Evolutionary conservation across 2,797 vertebrate genomes (phyloP), one percentile per base, ranked within the genome.

Genomic region (Avahi laniger): DNA sequence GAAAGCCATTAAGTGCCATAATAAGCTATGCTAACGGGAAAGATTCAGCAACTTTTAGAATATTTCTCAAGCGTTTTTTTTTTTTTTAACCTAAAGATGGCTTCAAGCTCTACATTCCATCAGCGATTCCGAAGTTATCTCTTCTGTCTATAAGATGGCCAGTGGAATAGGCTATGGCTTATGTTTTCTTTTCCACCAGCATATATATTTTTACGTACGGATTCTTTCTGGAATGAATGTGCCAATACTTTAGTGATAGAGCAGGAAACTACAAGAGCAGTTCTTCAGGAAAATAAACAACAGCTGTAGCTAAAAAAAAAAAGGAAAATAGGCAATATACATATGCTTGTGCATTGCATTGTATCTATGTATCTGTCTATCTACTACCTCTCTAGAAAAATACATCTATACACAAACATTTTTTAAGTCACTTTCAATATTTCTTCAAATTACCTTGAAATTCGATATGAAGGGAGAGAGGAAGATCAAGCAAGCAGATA

Each of bases 21-120:
- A 93, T 91, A 93, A 86, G 48, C 63, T 91, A 89, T 43, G 26
- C 87, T 48, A 81, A 67, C 24, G 80, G 91, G 63, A 95, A 92
- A 89, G 73, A 93, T 83, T 69, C 50, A 86, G 67, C 24, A 91
- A 91, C 41, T 96, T 97, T 87, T 90, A 89, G 70, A 95, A 91
- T 91, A 93, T 97, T 95, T 88, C 52, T 69, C 5, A 88, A 89
- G 84, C 12, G 78, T 61, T 52, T 80, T 4, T 41, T 52, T 80
- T 4, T 41, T 65, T 82, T 41, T 28, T 69, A 26, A 22, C 41
- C n/a, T 73, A 84, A 94, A 93, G 69, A 93, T 78, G 8, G 46
- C 72, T 88, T 69, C 73, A 84, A 94, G 50, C 28, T 24, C 10
- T 38, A 35, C 2, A 7, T 78, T 4, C 33, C 12, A 28, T 63